A percentile compares a stretch with the other conserved stretches of the same genome.
These are phyloP conservation scores for Falco cherrug DNA, from an alignment of 2,797 vertebrate genomes.

Conservation along the genomic window DNA sequence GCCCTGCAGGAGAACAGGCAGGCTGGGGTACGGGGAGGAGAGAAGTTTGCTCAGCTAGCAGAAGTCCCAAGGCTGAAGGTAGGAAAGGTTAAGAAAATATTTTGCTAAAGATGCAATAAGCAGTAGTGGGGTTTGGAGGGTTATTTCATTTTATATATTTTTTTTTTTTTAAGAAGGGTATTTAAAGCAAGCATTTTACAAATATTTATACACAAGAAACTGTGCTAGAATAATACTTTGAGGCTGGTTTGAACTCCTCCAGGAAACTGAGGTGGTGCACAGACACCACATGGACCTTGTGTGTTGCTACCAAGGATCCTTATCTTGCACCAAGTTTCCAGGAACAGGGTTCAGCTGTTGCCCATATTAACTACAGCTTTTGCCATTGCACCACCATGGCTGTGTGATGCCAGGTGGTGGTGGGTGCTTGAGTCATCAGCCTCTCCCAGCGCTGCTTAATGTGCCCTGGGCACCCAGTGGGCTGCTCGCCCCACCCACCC, in stretches of 20 bases:
- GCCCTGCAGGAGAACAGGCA: not conserved
- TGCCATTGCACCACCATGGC: not conserved
- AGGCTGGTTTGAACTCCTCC: not conserved
- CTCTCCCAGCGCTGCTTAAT: not conserved
- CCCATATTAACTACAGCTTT: not conserved
- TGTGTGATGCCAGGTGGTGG: not conserved
- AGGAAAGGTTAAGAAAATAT: not conserved
- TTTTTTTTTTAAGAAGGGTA: not conserved
- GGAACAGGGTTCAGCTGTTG: not conserved
- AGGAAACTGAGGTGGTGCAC: not conserved
- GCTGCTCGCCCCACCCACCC: not conserved
- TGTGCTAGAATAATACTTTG: not conserved
- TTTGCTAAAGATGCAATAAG: not conserved
- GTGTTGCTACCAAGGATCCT: not conserved
- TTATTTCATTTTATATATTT: not conserved
- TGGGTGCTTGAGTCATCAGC: not conserved
- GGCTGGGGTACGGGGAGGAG: not conserved
- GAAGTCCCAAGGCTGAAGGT: not conserved
- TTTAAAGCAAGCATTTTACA: not conserved
- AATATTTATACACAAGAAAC: not conserved
- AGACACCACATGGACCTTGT: rapidly evolving
- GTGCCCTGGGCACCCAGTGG: rapidly evolving
- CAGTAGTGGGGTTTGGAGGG: not conserved
- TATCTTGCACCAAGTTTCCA: not conserved
- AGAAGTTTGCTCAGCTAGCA: not conserved